phyloP scores from a whole-genome alignment of 2,113 vertebrate species.

The Otocyon megalotis region DNA sequence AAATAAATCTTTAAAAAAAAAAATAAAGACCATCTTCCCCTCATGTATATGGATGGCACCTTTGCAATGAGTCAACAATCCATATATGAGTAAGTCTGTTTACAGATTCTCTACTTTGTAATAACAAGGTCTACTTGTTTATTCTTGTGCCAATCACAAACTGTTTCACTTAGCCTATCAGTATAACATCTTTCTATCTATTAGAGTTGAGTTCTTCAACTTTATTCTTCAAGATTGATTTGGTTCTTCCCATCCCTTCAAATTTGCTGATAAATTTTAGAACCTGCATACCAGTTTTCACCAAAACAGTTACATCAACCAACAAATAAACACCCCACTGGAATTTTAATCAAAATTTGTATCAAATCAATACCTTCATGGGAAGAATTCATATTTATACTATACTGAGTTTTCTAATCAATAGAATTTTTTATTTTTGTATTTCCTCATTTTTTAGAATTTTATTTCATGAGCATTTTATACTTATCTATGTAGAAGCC shows the following conservation, averaged over 20 bases:
- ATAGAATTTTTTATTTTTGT: slow-evolving; percentile 40
- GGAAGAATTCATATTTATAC: neutral
- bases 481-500: neutral
- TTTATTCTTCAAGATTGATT: slow-evolving; percentile 1
- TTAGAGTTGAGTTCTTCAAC: neutral
- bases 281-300: neutral
- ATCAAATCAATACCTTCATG: slow-evolving; percentile 19
- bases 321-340: neutral
- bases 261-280: slow-evolving; percentile 15
- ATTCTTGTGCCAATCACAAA: neutral
- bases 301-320: neutral
- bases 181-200: neutral
- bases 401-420: slow-evolving; percentile 35
- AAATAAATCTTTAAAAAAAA: too few species aligned
- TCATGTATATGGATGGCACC: neutral
- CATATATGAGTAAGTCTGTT: neutral
- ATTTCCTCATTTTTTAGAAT: slow-evolving; percentile 33
- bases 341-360: slow-evolving; percentile 53
- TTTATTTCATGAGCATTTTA: slow-evolving; percentile 5
- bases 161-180: neutral
- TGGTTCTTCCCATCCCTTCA: neutral
- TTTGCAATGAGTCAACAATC: neutral
- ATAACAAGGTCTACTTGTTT: neutral
- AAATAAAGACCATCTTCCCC: neutral
- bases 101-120: neutral